Evolutionary conservation across 1,140 invertebrate species (phyloP).

Genomic region (Apis dorsata): DNA sequence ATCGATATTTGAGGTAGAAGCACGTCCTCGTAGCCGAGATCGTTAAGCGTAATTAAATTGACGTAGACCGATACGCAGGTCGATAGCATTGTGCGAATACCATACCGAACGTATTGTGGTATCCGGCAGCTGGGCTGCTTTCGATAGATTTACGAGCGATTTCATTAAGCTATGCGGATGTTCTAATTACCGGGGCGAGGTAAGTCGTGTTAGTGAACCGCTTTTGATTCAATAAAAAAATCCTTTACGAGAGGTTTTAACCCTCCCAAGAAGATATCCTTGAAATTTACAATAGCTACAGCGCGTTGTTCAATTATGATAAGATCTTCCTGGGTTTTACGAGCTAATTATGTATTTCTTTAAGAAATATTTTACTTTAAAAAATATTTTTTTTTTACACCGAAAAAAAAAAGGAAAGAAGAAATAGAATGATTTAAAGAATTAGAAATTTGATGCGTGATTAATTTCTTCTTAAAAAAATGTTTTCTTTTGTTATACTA

Average conservation of each 20-base stretch:
- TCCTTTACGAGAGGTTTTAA: neutral
- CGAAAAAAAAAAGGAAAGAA: too few relatives aligned
- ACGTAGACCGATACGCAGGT: conserved; percentile 46
- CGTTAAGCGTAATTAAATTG: conserved; percentile 71
- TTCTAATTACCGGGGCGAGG: conserved; percentile 54
- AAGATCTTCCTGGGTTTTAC: neutral
- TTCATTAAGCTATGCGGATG: conserved; percentile 49
- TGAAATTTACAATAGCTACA: neutral
- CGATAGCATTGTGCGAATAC: conserved; percentile 49
- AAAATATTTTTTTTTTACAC: neutral
- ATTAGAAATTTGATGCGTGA: too few relatives aligned
- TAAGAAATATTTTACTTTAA: neutral
- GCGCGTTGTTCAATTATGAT: neutral
- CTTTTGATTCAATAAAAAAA: conserved; percentile 7
- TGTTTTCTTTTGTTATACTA: too few relatives aligned
- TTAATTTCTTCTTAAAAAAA: too few relatives aligned
- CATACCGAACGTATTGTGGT: conserved; percentile 51
- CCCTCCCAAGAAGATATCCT: neutral
- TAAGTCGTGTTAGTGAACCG: neutral
- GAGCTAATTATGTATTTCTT: neutral
- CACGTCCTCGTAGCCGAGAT: conserved; percentile 54
- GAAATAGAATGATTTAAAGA: too few relatives aligned
- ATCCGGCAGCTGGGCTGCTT: conserved; percentile 27
- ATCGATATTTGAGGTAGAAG: conserved; percentile 40
- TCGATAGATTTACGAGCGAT: conserved; percentile 64